These are phyloP conservation scores for Matsumurasca onukii DNA, from an alignment of 1,140 invertebrate genomes.

Conservation along the genomic window DNA sequence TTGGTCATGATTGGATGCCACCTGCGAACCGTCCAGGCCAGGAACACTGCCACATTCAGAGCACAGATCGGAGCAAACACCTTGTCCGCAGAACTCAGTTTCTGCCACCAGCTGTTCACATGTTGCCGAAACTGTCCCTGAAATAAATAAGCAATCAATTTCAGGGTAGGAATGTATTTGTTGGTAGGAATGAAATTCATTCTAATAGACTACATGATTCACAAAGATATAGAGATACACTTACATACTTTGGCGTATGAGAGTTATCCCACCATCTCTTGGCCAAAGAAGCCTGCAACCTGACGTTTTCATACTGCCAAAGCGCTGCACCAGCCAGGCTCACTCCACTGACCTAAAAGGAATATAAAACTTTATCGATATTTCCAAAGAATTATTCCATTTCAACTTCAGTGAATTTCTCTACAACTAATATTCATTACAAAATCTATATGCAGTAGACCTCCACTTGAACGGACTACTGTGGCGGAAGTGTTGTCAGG, in stretches of 20 bases:
- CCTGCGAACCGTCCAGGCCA: slow-evolving; percentile 75
- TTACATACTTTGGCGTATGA: slow-evolving; percentile 50
- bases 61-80: slow-evolving; percentile 80
- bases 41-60: slow-evolving; percentile 77
- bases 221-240: too few relatives aligned
- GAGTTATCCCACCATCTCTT: slow-evolving; percentile 49
- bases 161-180: too few relatives aligned
- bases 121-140: slow-evolving; percentile 58
- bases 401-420: too few relatives aligned
- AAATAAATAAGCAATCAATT: too few relatives aligned
- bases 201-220: too few relatives aligned
- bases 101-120: slow-evolving; percentile 72
- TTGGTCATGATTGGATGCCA: slow-evolving; percentile 75
- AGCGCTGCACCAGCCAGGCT: slow-evolving; percentile 75
- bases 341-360: slow-evolving; percentile 75
- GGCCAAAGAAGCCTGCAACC: slow-evolving; percentile 54
- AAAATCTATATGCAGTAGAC: too few relatives aligned
- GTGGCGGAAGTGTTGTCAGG: too few relatives aligned
- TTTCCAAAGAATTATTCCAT: too few relatives aligned
- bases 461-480: too few relatives aligned
- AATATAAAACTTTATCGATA: too few relatives aligned
- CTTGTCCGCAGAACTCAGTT: slow-evolving; percentile 70
- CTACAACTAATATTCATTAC: too few relatives aligned
- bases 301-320: slow-evolving; percentile 85
- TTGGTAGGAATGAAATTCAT: too few relatives aligned